Conservation (phyloP, 2,797 vertebrate genomes). For the Macropodus opercularis region DNA sequence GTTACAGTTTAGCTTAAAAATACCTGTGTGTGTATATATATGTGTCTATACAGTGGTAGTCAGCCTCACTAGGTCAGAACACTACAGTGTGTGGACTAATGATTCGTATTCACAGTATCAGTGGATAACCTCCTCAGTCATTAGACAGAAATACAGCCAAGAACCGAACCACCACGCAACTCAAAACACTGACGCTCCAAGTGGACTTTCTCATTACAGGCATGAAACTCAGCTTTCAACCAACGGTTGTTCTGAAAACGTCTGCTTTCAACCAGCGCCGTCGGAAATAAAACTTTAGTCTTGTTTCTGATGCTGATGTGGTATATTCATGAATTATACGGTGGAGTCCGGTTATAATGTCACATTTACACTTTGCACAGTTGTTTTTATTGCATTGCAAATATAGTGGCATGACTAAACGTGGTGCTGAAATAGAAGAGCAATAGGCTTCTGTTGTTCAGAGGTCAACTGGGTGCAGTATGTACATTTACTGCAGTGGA, state of each 20-base stretch:
- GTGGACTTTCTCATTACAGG: slow-evolving; percentile 36
- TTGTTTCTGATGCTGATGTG: slow-evolving; percentile 21
- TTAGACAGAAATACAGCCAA: slow-evolving; percentile 28
- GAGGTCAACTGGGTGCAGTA: neutral
- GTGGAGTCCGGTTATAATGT: neutral
- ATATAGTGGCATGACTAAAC: neutral
- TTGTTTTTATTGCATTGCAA: neutral
- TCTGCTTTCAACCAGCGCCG: slow-evolving; percentile 5
- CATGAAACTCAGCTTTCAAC: neutral
- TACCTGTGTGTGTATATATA: neutral
- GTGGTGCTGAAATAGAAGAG: neutral
- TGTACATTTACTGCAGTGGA: neutral
- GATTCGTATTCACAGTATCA: slow-evolving; percentile 51
- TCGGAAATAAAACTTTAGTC: slow-evolving; percentile 28
- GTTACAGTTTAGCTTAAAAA: neutral
- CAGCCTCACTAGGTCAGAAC: neutral
- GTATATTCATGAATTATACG: neutral
- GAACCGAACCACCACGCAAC: slow-evolving; percentile 6
- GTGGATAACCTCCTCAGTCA: slow-evolving; percentile 21
- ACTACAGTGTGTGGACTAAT: slow-evolving; percentile 3
- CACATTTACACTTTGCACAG: no score
- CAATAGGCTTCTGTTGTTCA: neutral
- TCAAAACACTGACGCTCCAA: slow-evolving; percentile 20
- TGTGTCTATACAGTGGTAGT: slow-evolving; percentile 8
- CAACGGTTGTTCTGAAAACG: neutral